phyloP scores from a whole-genome alignment of 1,140 invertebrate genomes.

The Bombus superbus region DNA sequence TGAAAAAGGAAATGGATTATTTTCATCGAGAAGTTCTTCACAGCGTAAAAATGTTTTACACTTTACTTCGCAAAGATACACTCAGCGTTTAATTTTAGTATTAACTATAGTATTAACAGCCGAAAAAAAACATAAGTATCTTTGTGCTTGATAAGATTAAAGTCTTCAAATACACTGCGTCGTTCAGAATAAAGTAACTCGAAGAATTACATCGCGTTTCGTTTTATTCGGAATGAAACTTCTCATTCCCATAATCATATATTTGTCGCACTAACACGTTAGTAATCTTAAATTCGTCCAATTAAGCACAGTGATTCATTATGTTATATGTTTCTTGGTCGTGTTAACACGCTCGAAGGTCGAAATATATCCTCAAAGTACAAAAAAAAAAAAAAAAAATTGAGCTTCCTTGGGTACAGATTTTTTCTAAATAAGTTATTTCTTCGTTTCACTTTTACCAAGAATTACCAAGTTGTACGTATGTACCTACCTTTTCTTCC shows the following conservation, averaged over 20 bases:
- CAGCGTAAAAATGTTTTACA: not conserved
- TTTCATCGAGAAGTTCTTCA: not conserved
- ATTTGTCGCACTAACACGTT: too few relatives aligned
- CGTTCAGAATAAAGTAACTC: not conserved
- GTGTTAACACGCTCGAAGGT: not conserved
- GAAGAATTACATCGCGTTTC: not conserved
- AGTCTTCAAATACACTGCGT: not conserved
- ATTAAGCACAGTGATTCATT: not conserved
- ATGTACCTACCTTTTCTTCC: conserved; percentile 78
- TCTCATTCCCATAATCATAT: not conserved
- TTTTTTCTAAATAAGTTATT: not conserved
- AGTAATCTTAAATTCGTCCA: not conserved
- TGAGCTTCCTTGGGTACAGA: not conserved
- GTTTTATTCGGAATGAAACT: not conserved
- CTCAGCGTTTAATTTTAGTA: not conserved
- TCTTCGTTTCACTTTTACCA: not conserved
- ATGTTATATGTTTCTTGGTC: not conserved
- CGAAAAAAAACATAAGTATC: not conserved
- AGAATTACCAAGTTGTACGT: not conserved
- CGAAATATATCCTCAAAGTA: not conserved
- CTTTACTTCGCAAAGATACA: not conserved
- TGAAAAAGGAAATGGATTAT: not conserved
- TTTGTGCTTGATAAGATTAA: not conserved
- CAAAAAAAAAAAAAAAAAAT: not conserved
- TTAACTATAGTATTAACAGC: not conserved